Base-by-base conservation (phyloP, 2,797 vertebrate genomes). In the Toxotes lorentzi region DNA sequence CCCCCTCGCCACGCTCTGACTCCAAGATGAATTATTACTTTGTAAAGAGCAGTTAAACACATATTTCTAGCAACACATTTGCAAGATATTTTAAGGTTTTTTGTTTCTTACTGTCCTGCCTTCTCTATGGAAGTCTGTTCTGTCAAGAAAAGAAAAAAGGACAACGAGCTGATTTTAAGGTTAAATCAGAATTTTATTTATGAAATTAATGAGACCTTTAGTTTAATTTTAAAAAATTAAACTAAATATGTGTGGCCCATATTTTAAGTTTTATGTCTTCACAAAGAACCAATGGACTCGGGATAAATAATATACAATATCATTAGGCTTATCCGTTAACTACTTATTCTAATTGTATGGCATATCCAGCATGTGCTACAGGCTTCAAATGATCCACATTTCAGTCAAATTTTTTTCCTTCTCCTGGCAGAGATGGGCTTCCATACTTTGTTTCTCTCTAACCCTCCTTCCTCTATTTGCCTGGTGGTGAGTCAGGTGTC, bases 401-500 rank as follows among this genome's bases (percentile, higher is more conserved):
- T 38, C 17, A 32, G 2, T 82, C 38, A 40, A 0, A 4, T 56
- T 19, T 57, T 48, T 76, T 68, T 62, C 30, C 57, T 74, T 81
- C 13, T 67, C 19, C 41, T 51, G 70, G 71, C 80, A 70, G 34
- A 41, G 72, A 66, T 47, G 57, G 63, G 50, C 61, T 56, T 71
- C 78, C 80, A 61, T 85, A 73, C 73, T 70, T 43, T 79, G 57
- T 58, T 53, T 57, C 65, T 51, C 62, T 65, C 75, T 27, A 43
- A 41, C 67, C 41, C 70, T 61, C 74, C 73, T 70, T 73, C 54
- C 82, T 83, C 50, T 69, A 10, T 79, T 79, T 80, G 80, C 83
- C 80, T 82, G 83, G 71, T 91, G 54, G 84, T 89, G 86, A 90
- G 82, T 92, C 88, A 92, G 88, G 89, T 90, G 85, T 78, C 30